Percentiles rank a stretch among this genome's conserved stretches.
Evolutionary conservation across 1,140 invertebrate species (phyloP).

Genomic region (Drosophila paulistorum): DNA sequence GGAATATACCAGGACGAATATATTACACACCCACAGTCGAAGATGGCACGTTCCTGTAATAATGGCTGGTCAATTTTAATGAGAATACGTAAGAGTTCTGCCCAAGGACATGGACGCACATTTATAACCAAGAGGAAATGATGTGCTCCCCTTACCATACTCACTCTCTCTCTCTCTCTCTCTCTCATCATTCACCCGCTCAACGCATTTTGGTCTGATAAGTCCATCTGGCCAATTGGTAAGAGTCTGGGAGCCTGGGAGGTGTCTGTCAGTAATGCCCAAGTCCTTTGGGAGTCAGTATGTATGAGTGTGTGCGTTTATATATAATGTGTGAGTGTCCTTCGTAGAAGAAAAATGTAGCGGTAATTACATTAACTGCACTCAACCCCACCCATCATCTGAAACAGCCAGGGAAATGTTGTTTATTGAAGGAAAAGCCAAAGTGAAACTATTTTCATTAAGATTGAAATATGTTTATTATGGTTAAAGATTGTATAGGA

Average conservation of each 20-base stretch:
- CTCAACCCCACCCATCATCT: constrained; percentile 18
- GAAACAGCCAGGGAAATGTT: constrained; percentile 46
- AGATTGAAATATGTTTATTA: constrained; percentile 67
- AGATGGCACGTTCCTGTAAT: constrained; percentile 69
- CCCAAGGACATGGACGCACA: constrained; percentile 24
- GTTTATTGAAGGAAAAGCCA: constrained; percentile 51
- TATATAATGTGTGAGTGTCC: constrained; percentile 15
- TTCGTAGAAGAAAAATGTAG: constrained; percentile 61
- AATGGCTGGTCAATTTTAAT: constrained; percentile 77
- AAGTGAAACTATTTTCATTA: constrained; percentile 75
- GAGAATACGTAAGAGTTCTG: constrained; percentile 64
- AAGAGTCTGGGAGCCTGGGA: constrained; percentile 12
- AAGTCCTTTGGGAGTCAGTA: constrained; percentile 31
- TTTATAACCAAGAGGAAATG: constrained; percentile 10
- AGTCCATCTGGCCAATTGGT: constrained; percentile 48
- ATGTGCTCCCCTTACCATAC: neutral
- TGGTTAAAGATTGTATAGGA: constrained; percentile 16
- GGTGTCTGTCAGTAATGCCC: constrained; percentile 40
- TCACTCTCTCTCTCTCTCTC: neutral
- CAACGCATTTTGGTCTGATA: constrained; percentile 24
- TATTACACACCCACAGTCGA: constrained; percentile 44
- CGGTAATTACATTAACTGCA: constrained; percentile 75
- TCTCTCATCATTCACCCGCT: constrained; percentile 2
- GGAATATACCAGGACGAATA: constrained; percentile 34
- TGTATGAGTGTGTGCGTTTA: constrained; percentile 6